Conservation (phyloP, 2,113 vertebrate species). For the Sinocyclocheilus maitianheensis region DNA sequence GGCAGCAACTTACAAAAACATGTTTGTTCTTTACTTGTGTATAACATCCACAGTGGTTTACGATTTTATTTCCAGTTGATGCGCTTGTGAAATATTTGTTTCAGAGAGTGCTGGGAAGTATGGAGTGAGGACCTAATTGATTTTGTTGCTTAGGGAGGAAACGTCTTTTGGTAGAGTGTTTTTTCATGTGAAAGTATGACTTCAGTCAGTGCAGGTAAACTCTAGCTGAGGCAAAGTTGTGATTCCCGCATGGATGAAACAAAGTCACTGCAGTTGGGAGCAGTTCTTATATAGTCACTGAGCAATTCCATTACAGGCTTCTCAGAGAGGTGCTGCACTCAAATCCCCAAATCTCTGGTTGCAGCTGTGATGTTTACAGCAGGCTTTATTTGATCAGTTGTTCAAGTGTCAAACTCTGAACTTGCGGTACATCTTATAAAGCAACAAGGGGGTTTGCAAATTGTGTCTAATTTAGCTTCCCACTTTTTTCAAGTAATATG, state of each 20-base stretch:
- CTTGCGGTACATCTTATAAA: not conserved
- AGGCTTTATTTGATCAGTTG: constrained; percentile 1
- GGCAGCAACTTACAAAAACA: not conserved
- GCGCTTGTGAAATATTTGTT: not conserved
- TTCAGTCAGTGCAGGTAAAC: constrained; percentile 9
- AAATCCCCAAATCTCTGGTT: constrained; percentile 13
- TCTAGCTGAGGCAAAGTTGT: constrained; percentile 3
- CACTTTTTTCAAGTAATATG: not conserved
- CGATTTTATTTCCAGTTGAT: not conserved
- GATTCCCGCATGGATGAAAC: constrained; percentile 34
- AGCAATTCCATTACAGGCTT: constrained; percentile 37
- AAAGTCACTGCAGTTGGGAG: constrained; percentile 11
- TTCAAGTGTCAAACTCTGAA: not conserved
- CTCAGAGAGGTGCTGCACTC: constrained; percentile 28
- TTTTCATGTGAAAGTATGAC: constrained; percentile 5
- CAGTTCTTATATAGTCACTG: constrained; percentile 32
- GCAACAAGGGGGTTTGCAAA: not conserved
- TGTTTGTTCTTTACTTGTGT: not conserved
- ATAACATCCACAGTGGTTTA: not conserved
- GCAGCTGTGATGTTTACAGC: not conserved
- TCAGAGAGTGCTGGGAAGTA: not conserved
- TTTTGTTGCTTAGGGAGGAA: not conserved
- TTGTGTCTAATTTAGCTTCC: not conserved
- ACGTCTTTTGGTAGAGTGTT: not conserved
- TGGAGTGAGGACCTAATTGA: not conserved